These are phyloP conservation scores for Taeniopygia guttata DNA, from an alignment of 2,797 vertebrate species.

Conservation along the genomic window DNA sequence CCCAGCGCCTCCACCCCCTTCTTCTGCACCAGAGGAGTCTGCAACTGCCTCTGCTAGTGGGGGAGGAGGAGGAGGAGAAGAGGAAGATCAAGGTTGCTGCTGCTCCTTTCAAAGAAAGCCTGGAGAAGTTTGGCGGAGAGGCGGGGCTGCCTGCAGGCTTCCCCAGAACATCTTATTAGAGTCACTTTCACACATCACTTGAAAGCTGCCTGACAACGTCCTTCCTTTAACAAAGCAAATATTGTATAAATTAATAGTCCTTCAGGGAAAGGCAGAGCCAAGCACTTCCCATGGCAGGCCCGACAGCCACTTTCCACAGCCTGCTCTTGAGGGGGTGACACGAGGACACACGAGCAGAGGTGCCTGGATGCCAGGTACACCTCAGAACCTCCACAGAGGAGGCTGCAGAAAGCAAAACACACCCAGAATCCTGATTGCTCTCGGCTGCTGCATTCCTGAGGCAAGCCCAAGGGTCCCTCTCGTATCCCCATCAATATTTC, in stretches of 20 bases:
- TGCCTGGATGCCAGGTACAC: neutral
- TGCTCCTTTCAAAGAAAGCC: constrained; percentile 44
- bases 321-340: neutral
- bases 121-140: constrained; percentile 34
- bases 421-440: neutral
- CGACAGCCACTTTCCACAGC: neutral
- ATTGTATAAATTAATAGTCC: constrained; percentile 53
- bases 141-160: constrained; percentile 33
- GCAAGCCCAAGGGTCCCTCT: neutral
- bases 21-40: neutral
- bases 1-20: neutral
- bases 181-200: constrained; percentile 70
- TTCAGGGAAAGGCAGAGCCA: neutral
- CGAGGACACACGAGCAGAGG: accelerated
- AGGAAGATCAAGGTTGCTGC: constrained; percentile 36
- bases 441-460: neutral
- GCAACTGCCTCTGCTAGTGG: neutral
- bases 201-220: constrained; percentile 35
- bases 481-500: neutral
- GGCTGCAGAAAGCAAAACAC: neutral
- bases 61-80: neutral
- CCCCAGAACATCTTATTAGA: constrained; percentile 54
- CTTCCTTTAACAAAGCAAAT: constrained; percentile 62
- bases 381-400: neutral
- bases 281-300: neutral